Evolutionary conservation across 1,140 invertebrate species (phyloP), one percentile per base, ranked within the genome.

Genomic region (Lamellibrachia luymesi): DNA sequence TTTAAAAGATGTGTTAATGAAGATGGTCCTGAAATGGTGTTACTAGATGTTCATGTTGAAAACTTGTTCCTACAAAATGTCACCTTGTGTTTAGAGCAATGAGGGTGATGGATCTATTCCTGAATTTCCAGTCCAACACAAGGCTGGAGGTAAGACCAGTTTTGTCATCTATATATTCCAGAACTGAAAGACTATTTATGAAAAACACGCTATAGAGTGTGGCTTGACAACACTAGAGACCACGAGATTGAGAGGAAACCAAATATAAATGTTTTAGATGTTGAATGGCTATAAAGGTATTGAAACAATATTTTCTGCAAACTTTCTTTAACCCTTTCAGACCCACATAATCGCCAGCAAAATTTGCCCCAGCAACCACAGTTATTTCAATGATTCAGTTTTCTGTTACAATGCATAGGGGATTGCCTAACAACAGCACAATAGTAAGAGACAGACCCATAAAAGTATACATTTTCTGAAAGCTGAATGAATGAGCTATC

Each of bases 101-200:
- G 92, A 91, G 93, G 91, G 94, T 94, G 8, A 38, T 94, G 50
- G 93, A 94, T 50, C 90, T 94, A 25, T 91, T 94, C 56, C 90
- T 94, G n/a, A 94, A 93, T 51, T 94, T 94, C 64, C 80, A 92
- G 90, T 94, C 92, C 90, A 94, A 94, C 80, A 91, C 90, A n/a
- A 91, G 93, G 38, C 93, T 94, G 10, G 95, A 95, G 94, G 95
- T 95, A 94, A 51, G 92, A 93, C 64, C 13, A 10, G 25, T 80
- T 80, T 38, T 80, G 13, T 80, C 7, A 22, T 80, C 64, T 80
- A 17, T 22, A 80, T 22, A 80, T 80, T 80, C 64, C 64, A 80
- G 8, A 80, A 22, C 6, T 80, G 64, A 80, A 22, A 22, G 13
- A 80, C 64, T 80, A 80, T 4, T 80, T 80, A 80, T 80, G 13